Conservation (phyloP, 1,140 invertebrate genomes). For the Himalopsyche phryganea region DNA sequence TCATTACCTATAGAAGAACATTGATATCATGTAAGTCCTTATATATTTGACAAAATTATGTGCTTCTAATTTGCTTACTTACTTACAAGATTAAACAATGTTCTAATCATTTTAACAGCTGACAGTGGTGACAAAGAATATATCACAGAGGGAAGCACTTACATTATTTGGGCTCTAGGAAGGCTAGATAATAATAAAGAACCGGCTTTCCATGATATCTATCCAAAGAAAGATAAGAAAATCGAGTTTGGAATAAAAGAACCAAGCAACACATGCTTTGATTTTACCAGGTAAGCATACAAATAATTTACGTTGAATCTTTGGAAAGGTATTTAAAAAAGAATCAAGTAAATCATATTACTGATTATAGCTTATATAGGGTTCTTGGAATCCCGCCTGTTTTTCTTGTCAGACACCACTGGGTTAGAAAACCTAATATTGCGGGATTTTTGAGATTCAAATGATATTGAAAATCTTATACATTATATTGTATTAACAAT, state of each 20-base stretch:
- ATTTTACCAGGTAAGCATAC: constrained; percentile 58
- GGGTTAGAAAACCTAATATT: too few species aligned
- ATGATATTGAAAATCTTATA: too few species aligned
- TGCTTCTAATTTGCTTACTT: too few species aligned
- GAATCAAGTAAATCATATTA: too few species aligned
- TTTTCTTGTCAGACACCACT: too few species aligned
- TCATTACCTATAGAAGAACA: constrained; percentile 72
- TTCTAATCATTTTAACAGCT: constrained; percentile 47
- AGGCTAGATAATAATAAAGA: constrained; percentile 72
- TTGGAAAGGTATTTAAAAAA: too few species aligned
- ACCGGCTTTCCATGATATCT: constrained; percentile 80
- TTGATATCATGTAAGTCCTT: constrained; percentile 66
- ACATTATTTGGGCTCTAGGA: constrained; percentile 83
- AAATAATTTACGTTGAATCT: too few species aligned
- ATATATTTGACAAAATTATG: neutral
- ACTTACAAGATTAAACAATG: too few species aligned
- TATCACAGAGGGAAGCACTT: constrained; percentile 60
- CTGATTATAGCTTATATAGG: too few species aligned
- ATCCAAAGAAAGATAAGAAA: constrained; percentile 66
- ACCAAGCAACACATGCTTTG: constrained; percentile 64
- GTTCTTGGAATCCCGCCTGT: too few species aligned
- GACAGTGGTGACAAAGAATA: constrained; percentile 77
- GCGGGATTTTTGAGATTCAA: too few species aligned
- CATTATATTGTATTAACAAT: too few species aligned
- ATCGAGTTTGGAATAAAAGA: constrained; percentile 65